These are phyloP conservation scores for Microcebus tavaratra DNA, from an alignment of 2,113 vertebrate genomes.

Conservation along the genomic window DNA sequence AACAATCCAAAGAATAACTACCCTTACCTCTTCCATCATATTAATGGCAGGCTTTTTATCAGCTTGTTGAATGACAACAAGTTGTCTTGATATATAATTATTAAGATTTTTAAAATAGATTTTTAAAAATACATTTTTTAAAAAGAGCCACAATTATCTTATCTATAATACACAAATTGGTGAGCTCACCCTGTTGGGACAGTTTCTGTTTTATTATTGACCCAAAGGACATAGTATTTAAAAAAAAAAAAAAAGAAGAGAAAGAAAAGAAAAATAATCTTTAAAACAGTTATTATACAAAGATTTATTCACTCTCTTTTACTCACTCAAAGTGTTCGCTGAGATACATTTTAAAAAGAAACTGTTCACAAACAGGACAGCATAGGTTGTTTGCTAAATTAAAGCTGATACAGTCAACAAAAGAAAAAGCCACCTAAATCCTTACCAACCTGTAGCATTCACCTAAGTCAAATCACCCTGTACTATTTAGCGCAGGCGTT, in stretches of 20 bases:
- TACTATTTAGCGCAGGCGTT: not conserved
- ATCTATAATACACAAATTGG: rapidly evolving
- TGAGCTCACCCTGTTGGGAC: not conserved
- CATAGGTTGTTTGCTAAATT: not conserved
- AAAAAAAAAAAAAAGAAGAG: not conserved
- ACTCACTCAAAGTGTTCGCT: not conserved
- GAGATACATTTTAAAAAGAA: not conserved
- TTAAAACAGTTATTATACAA: not conserved
- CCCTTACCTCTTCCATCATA: too few species aligned
- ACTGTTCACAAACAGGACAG: not conserved
- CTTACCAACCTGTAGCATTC: not conserved
- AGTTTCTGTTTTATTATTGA: conserved; percentile 36
- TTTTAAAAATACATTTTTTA: too few species aligned
- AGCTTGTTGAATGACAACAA: too few species aligned
- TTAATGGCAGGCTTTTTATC: too few species aligned
- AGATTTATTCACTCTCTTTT: not conserved
- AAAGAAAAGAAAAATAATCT: not conserved
- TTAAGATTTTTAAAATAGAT: too few species aligned
- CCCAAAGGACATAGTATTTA: not conserved
- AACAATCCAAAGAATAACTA: too few species aligned
- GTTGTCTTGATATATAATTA: too few species aligned
- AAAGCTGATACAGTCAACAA: not conserved
- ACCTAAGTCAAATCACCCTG: not conserved
- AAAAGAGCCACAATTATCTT: not conserved
- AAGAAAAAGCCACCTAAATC: not conserved